Base-by-base conservation (phyloP, 2,888 invertebrate species). In the Scaptomyza parva region DNA sequence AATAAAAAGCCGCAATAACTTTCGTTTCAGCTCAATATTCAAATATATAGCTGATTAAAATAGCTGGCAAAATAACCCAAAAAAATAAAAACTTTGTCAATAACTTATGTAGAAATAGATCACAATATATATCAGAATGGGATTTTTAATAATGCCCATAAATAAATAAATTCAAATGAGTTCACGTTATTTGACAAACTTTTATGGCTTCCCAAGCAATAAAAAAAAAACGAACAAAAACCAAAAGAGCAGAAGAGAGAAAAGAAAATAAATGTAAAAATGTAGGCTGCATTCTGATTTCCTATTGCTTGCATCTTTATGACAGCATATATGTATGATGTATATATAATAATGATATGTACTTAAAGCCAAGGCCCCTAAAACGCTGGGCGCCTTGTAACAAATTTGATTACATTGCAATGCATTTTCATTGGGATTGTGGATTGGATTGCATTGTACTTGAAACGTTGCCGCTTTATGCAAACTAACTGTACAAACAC, bases 401-500 rank as follows among this genome's bases (percentile, higher is more conserved):
- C 65, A 55, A 59, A 58, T 73, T 64, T 64, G 63, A 74, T 70
- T 82, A 63, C 47, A 59, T 55, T 58, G 59, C 62, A 61, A 39
- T 63, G 58, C 48, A 59, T 59, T 66, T 53, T 47, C 37, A 37
- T 37, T 37, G 37, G 37, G 17, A 65, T 59, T 57, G 52, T 57
- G 52, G 44, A 51, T 64, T 66, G 63, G 47, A 65, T 69, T 68
- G 64, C 66, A 57, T 68, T 66, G 63, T 71, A 65, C 67, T 75
- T 66, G 76, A 76, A 76, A 72, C 59, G 65, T 44, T 30, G 61
- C 73, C 62, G 76, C 81, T 71, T 82, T 82, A 79, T 83, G 86
- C 83, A 83, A 86, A 80, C 80, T 86, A 83, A 86, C 83, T 76
- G 76, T 78, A 68, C 78, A 86, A 84, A 84, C 84, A 84, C 78